Conservation (phyloP, 1,140 invertebrate genomes). For the Meloidogyne floridensis region DNA sequence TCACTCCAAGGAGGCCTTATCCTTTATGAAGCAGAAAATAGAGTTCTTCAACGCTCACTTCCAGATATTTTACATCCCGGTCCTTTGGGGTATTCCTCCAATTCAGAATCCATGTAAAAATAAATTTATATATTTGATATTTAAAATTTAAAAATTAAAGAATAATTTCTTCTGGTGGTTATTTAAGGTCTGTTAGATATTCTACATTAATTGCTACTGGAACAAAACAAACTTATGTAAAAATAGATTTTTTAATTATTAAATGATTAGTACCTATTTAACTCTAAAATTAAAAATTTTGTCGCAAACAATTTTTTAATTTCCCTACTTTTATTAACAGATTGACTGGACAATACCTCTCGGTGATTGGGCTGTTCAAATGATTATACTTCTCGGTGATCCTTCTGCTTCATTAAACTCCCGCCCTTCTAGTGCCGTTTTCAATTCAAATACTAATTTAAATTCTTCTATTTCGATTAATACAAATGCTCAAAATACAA, state of each 20-base stretch:
- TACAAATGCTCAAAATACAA: background rate
- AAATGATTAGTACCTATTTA: background rate
- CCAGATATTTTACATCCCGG: slow-evolving; percentile 44
- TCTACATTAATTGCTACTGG: slow-evolving; percentile 28
- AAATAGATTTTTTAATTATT: background rate
- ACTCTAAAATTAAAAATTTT: background rate
- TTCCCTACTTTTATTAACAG: slow-evolving; percentile 11
- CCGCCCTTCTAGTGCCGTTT: slow-evolving; percentile 2
- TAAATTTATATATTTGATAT: background rate
- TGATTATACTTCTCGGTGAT: slow-evolving; percentile 29
- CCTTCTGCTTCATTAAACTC: background rate
- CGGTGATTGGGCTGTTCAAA: slow-evolving; percentile 49
- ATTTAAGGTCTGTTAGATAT: slow-evolving; percentile 38
- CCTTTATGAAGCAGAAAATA: slow-evolving; percentile 51
- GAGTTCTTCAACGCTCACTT: slow-evolving; percentile 39
- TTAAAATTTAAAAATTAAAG: slow-evolving; percentile 16
- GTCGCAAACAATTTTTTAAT: too few relatives aligned
- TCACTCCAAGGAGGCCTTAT: slow-evolving; percentile 41
- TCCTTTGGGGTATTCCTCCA: slow-evolving; percentile 42
- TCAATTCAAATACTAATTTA: too few relatives aligned
- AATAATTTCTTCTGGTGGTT: slow-evolving; percentile 41
- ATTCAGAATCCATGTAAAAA: slow-evolving; percentile 39
- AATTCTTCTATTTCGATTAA: background rate
- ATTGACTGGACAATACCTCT: slow-evolving; percentile 50
- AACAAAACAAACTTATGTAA: slow-evolving; percentile 30